A percentile compares a stretch with the other conserved stretches of the same genome.
phyloP scores from a whole-genome alignment of 2,797 vertebrate species.

The Gymnodraco acuticeps region DNA sequence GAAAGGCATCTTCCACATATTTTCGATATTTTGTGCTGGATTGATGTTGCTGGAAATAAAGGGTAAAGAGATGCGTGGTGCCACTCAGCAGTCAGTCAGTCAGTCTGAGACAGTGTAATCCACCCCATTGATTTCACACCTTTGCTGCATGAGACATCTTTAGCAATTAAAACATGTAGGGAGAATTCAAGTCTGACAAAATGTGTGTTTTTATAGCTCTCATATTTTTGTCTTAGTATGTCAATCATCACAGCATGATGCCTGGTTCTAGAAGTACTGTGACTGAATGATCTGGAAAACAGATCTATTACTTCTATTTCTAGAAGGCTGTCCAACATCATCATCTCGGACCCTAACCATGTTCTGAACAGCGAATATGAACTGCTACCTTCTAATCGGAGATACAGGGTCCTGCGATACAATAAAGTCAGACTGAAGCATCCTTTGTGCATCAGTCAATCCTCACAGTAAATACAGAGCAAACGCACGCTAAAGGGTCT shows the following conservation, averaged over 20 bases:
- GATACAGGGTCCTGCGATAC: no score
- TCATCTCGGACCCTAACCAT: no score
- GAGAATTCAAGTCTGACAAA: not conserved
- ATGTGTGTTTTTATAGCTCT: not conserved
- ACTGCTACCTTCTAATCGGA: no score
- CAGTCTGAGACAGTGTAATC: slow-evolving; percentile 22
- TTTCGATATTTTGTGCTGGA: slow-evolving; percentile 35
- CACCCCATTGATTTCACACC: no score
- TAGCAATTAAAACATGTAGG: not conserved
- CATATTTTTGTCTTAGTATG: not conserved
- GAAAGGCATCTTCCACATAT: slow-evolving; percentile 30
- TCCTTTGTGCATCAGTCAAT: no score
- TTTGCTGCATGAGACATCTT: not conserved
- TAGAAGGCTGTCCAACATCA: no score
- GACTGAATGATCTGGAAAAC: not conserved
- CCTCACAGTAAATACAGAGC: no score
- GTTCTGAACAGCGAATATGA: no score
- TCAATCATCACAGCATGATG: not conserved
- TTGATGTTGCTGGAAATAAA: slow-evolving; percentile 47
- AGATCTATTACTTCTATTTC: not conserved
- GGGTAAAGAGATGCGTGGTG: slow-evolving; percentile 63
- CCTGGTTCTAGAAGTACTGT: not conserved
- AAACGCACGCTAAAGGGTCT: no score
- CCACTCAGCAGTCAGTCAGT: slow-evolving; percentile 52
- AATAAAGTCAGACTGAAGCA: no score